phyloP scores from a whole-genome alignment of 2,797 vertebrate species.

The Lacerta agilis region DNA sequence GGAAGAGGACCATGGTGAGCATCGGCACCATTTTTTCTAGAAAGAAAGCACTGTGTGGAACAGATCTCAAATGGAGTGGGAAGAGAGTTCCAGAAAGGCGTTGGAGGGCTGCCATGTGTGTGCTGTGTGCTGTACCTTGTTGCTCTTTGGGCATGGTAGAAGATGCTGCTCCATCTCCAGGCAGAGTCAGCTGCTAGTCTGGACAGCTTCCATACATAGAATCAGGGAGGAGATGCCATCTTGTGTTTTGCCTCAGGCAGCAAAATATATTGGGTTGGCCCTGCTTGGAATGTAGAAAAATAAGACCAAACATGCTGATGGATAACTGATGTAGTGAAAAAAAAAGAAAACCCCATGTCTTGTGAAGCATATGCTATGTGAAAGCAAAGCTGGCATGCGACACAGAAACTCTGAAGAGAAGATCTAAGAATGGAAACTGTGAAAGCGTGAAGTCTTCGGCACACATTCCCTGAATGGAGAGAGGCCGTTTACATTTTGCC shows the following conservation, averaged over 20 bases:
- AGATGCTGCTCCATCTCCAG: neutral
- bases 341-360: neutral
- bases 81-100: too few relatives aligned
- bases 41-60: too few relatives aligned
- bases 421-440: conserved; percentile 33
- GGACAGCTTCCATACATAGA: neutral
- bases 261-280: neutral
- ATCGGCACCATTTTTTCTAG: too few relatives aligned
- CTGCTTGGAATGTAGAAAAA: conserved; percentile 39
- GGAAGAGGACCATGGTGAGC: too few relatives aligned
- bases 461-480: neutral
- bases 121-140: neutral
- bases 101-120: neutral
- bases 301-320: conserved; percentile 9
- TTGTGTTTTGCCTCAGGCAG: neutral
- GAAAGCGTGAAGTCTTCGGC: neutral
- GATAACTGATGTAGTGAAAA: conserved; percentile 16
- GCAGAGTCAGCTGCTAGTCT: neutral
- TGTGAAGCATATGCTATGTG: conserved; percentile 38
- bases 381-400: conserved; percentile 39
- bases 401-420: conserved; percentile 16
- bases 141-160: neutral
- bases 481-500: neutral
- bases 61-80: too few relatives aligned
- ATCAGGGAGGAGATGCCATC: neutral